Base-by-base conservation (phyloP, 2,797 vertebrate genomes). In the Acanthiza pusilla region DNA sequence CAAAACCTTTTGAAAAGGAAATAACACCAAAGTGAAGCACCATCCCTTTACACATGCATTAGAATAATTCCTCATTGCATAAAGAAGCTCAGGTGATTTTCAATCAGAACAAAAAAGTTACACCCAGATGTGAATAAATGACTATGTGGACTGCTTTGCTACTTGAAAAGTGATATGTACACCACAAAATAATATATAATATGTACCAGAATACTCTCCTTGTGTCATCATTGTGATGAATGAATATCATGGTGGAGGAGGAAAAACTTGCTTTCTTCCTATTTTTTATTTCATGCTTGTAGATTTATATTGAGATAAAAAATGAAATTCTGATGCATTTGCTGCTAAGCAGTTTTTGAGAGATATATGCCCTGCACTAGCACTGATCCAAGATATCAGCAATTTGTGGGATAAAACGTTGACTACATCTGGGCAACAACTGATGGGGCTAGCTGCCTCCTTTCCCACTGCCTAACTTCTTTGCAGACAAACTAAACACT, bases 41-140 rank as follows among this genome's bases (percentile, higher is more conserved):
- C 68, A 83, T 75, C 50, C 54, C 29, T 91, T 89, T 88, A 68
- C 22, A 65, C 53, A 77, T 42, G 47, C 21, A 38, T 13, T 83
- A 54, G 62, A 94, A 75, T 68, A 0, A 83, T 83, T 92, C 72
- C 65, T 80, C 83, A 89, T 13, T 77, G 30, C 67, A 54, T 80
- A 74, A 85, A 77, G 72, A 89, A 80, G 47, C 36, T 75, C 60
- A 85, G 84, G 58, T 72, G 61, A 83, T 84, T 96, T 83, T 94
- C 30, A 85, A 50, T 87, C 53, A 58, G n/a, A 93, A 42, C 15
- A 38, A 89, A 63, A 63, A 85, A 74, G 22, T 72, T 83, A 55
- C 34, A 91, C 70, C 65, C 68, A 94, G 65, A 92, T 85, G 57
- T 68, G 72, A 88, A 83, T 45, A 91, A 83, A 85, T 66, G 20